phyloP scores from a whole-genome alignment of 37 sponge, comb jelly and placozoan species.

The Eunapius fragilis region DNA sequence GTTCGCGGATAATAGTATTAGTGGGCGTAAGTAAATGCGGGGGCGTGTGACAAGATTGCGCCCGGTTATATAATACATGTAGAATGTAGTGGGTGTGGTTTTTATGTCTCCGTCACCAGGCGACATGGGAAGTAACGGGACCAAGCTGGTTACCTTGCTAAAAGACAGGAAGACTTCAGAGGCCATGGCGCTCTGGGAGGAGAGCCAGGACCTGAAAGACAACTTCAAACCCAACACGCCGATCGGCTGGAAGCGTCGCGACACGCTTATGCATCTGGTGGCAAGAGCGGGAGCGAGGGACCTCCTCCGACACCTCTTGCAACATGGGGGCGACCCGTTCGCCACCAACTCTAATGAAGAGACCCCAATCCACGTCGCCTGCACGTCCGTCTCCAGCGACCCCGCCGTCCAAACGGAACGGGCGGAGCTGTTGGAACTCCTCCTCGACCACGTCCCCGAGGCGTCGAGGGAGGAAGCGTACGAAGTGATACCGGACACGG shows the following conservation, averaged over 20 bases:
- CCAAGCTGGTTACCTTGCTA: conserved; percentile 37
- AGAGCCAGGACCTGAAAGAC: conserved; percentile 31
- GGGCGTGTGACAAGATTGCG: too few relatives aligned
- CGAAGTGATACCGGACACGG: not conserved
- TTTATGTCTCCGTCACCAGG: too few relatives aligned
- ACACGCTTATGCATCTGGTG: conserved; percentile 64
- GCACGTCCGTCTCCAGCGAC: conserved; percentile 35
- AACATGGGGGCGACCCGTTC: conserved; percentile 57
- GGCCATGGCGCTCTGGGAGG: conserved; percentile 33
- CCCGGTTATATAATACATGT: too few relatives aligned
- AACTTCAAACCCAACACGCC: conserved; percentile 46
- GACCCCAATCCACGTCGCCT: conserved; percentile 73
- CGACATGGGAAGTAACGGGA: conserved; percentile 61
- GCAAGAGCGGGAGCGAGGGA: conserved; percentile 33
- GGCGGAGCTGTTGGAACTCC: conserved; percentile 37
- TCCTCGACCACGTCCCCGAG: conserved; percentile 37
- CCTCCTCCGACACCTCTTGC: conserved; percentile 38
- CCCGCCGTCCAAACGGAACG: conserved; percentile 22
- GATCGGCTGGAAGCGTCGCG: conserved; percentile 18
- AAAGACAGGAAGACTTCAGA: conserved; percentile 39
- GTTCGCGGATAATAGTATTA: too few relatives aligned
- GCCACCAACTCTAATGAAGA: conserved; percentile 50
- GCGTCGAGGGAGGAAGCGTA: not conserved
- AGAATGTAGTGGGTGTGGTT: too few relatives aligned
- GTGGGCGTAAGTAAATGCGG: too few relatives aligned